Evolutionary conservation across 2,888 invertebrate genomes (phyloP).

Genomic region (Plusia festucae): DNA sequence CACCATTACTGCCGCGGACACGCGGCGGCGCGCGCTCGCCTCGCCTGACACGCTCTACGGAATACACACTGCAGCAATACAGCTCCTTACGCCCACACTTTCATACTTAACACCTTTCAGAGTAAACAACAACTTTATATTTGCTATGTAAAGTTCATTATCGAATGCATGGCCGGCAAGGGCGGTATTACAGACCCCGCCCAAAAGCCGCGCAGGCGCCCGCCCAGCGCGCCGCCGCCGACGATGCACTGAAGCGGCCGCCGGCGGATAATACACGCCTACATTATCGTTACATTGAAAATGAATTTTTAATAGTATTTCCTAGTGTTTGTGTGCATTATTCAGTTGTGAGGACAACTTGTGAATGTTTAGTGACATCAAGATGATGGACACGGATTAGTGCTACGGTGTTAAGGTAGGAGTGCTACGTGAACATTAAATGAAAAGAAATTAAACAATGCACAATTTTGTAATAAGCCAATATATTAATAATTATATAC

Average conservation of each 20-base stretch:
- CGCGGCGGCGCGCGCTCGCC: constrained; percentile 82
- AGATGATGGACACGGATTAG: constrained; percentile 16
- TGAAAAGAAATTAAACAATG: constrained; percentile 11
- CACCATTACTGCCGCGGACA: constrained; percentile 86
- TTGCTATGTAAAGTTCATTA: constrained; percentile 50
- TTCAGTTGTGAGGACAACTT: constrained; percentile 59
- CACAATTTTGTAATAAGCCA: constrained; percentile 1
- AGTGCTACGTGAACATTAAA: neutral
- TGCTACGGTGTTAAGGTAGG: constrained; percentile 9
- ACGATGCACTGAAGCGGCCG: constrained; percentile 66
- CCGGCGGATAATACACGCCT: constrained; percentile 84
- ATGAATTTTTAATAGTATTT: constrained; percentile 84
- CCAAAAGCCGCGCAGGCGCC: constrained; percentile 82
- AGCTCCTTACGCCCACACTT: constrained; percentile 77
- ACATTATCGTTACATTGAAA: constrained; percentile 86
- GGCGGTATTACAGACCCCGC: constrained; percentile 79
- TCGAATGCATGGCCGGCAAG: constrained; percentile 51
- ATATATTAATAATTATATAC: constrained; percentile 34
- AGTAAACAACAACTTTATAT: constrained; percentile 45
- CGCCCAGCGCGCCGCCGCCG: constrained; percentile 61
- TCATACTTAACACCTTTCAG: constrained; percentile 41
- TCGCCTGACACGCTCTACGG: constrained; percentile 79
- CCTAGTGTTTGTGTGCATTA: constrained; percentile 70
- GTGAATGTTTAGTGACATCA: constrained; percentile 45
- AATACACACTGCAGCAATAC: constrained; percentile 76